These are phyloP conservation scores for Argyrosomus regius DNA, from an alignment of 2,797 vertebrate genomes.

Conservation along the genomic window DNA sequence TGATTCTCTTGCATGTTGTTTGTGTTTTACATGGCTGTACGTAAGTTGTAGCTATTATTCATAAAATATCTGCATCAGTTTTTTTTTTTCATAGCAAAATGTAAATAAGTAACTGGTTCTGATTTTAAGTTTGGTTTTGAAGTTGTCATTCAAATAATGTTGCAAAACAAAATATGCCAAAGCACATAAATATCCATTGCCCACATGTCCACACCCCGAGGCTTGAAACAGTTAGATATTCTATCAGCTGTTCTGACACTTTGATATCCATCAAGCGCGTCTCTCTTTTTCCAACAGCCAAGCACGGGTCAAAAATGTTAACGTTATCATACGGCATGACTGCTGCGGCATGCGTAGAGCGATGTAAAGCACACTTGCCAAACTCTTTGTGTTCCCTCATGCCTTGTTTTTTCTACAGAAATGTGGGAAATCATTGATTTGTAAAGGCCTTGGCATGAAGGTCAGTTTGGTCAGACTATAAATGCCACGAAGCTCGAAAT, in stretches of 20 bases:
- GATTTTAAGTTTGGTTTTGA: background rate
- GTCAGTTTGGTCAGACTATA: conserved; percentile 20
- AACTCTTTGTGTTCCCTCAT: background rate
- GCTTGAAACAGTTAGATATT: background rate
- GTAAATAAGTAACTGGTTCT: background rate
- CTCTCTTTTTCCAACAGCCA: background rate
- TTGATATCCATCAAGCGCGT: conserved; percentile 13
- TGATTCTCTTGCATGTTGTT: conserved; percentile 13
- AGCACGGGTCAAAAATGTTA: background rate
- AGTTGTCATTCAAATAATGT: conserved; percentile 27
- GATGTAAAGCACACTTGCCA: background rate
- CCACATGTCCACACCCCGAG: background rate
- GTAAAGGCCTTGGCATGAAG: background rate
- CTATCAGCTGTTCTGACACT: background rate
- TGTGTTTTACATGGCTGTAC: conserved; percentile 24
- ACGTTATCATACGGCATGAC: background rate
- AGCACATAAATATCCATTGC: background rate
- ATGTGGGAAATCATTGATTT: conserved; percentile 13
- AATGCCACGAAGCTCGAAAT: conserved; percentile 21
- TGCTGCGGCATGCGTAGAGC: background rate
- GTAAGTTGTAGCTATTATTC: background rate
- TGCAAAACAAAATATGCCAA: background rate
- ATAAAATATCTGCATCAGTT: background rate
- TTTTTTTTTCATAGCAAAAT: background rate
- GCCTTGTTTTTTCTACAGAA: conserved; percentile 19